These are phyloP conservation scores for Phenganax stokvisi DNA, from an alignment of 92 coral and sea anemone genomes.

Conservation along the genomic window DNA sequence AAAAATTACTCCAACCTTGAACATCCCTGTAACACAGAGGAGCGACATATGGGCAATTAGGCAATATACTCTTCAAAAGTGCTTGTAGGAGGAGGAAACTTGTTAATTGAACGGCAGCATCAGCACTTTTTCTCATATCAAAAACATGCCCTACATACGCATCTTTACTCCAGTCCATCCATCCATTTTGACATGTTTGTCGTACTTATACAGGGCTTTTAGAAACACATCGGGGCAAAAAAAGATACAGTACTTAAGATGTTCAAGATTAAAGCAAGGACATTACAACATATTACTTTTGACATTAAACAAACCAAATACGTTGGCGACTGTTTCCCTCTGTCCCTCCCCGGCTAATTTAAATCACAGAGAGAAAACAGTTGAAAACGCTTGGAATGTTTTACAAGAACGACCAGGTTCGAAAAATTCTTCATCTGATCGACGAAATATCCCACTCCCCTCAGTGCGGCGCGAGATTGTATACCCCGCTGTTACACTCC, in stretches of 20 bases:
- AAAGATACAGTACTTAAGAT: background rate
- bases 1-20: background rate
- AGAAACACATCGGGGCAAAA: background rate
- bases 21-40: background rate
- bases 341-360: constrained; percentile 7
- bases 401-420: background rate
- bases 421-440: background rate
- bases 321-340: constrained; percentile 20
- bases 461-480: constrained; percentile 13
- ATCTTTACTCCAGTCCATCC: too few species aligned
- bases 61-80: background rate
- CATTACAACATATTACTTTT: background rate
- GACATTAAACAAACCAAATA: constrained; percentile 24
- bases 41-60: background rate
- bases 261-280: constrained; percentile 10
- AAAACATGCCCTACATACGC: too few species aligned
- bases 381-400: constrained; percentile 10
- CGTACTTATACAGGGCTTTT: too few species aligned
- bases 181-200: too few species aligned
- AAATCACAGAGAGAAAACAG: constrained; percentile 23
- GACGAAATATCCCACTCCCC: background rate
- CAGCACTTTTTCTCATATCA: too few species aligned
- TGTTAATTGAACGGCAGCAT: too few species aligned
- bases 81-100: too few species aligned
- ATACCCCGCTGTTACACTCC: constrained; percentile 1